A percentile compares a stretch with the other conserved stretches of the same genome.
Conservation (phyloP, 2,797 vertebrate species). For the Diplodus puntazzo region DNA sequence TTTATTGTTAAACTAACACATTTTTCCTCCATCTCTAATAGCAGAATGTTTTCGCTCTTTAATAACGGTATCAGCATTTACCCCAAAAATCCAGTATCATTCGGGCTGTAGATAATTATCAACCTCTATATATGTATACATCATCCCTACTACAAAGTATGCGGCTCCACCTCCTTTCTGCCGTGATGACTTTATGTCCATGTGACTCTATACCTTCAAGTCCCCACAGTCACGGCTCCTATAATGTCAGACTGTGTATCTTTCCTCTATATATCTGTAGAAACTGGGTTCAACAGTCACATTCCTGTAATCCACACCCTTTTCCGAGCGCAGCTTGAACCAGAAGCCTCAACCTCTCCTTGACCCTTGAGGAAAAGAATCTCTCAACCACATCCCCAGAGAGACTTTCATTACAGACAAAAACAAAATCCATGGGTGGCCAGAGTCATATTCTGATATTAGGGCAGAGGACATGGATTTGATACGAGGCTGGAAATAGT, state of each 20-base stretch:
- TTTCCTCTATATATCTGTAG: constrained; percentile 52
- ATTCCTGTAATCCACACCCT: constrained; percentile 82
- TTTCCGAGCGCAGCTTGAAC: constrained; percentile 74
- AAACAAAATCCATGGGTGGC: constrained; percentile 81
- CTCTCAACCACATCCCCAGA: constrained; percentile 77
- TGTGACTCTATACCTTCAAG: constrained; percentile 27
- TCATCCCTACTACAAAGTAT: not conserved
- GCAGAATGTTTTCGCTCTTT: no score
- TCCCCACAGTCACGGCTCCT: constrained; percentile 21
- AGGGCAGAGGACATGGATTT: constrained; percentile 79
- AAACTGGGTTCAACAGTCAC: constrained; percentile 60
- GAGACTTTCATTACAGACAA: constrained; percentile 82
- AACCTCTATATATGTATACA: no score
- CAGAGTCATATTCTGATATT: constrained; percentile 80
- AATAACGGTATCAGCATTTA: no score
- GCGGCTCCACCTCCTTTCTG: not conserved
- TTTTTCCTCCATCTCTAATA: no score
- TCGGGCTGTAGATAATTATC: no score
- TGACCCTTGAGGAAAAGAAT: constrained; percentile 84
- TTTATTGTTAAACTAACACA: no score
- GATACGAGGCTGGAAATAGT: constrained; percentile 77
- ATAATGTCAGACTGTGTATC: constrained; percentile 62
- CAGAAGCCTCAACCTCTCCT: constrained; percentile 82
- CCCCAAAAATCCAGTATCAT: no score
- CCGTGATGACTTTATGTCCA: constrained; percentile 7